Evolutionary conservation across 2,888 invertebrate genomes (phyloP).

Genomic region (Autographa pulchrina): DNA sequence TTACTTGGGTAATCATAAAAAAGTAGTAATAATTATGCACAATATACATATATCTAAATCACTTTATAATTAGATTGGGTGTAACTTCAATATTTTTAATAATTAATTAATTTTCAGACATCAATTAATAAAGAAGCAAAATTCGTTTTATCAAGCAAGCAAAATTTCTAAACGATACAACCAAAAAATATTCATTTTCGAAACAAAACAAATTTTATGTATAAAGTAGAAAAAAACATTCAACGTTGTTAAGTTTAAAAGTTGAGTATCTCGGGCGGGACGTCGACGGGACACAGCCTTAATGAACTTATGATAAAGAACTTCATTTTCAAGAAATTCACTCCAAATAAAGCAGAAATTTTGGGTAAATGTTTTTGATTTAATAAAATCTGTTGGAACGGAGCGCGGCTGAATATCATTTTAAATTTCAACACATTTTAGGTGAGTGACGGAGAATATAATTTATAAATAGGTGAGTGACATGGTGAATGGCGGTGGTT

Average conservation of each 20-base stretch:
- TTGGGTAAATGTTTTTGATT: constrained; percentile 71
- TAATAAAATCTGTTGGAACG: constrained; percentile 63
- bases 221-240: constrained; percentile 44
- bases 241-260: constrained; percentile 65
- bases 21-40: no score
- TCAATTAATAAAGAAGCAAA: background rate
- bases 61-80: no score
- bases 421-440: constrained; percentile 32
- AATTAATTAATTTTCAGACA: background rate
- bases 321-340: constrained; percentile 74
- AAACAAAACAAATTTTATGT: constrained; percentile 42
- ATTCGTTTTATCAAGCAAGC: background rate
- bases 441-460: constrained; percentile 13
- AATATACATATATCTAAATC: no score
- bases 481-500: no score
- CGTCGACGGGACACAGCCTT: constrained; percentile 66
- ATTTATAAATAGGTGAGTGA: constrained; percentile 7
- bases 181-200: constrained; percentile 11
- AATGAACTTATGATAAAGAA: constrained; percentile 80
- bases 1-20: no score
- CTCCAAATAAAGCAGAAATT: constrained; percentile 70
- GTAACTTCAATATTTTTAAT: no score
- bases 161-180: background rate
- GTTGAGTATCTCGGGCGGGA: constrained; percentile 62
- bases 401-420: constrained; percentile 41